Conservation (phyloP, 2,797 vertebrate genomes). For the Alca torda region DNA sequence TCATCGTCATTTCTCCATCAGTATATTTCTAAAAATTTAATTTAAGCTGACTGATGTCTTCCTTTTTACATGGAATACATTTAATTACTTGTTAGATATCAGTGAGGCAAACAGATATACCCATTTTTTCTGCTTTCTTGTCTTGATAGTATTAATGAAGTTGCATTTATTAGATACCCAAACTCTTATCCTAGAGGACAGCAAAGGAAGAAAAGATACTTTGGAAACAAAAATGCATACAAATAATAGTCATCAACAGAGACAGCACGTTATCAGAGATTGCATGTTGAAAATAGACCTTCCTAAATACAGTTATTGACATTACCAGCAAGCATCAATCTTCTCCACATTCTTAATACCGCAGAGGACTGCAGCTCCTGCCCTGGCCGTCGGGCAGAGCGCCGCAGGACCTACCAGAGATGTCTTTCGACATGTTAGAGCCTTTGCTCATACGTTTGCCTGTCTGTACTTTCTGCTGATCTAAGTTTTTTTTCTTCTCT, state of each 20-base stretch:
- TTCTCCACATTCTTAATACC: background rate
- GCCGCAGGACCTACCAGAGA: background rate
- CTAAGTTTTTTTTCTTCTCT: background rate
- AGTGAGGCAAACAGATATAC: background rate
- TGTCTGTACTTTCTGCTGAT: background rate
- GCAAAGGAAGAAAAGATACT: background rate
- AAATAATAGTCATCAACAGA: background rate
- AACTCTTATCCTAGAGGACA: background rate
- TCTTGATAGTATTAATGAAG: background rate
- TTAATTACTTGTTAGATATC: background rate
- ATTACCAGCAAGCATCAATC: background rate
- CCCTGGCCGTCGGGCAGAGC: background rate
- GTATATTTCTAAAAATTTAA: background rate
- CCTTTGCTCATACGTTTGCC: background rate
- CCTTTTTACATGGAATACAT: background rate
- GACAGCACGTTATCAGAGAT: background rate
- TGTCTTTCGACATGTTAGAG: background rate
- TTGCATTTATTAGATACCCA: background rate
- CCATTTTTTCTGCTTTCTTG: background rate
- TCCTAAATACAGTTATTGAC: slow-evolving; percentile 31
- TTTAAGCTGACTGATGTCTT: background rate
- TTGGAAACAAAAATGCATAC: background rate
- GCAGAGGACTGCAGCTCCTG: background rate
- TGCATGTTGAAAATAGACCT: background rate
- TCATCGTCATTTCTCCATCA: background rate